A percentile compares a stretch with the other conserved stretches of the same genome.
Conservation (phyloP, 1,140 invertebrate genomes). For the Araneus ventricosus region DNA sequence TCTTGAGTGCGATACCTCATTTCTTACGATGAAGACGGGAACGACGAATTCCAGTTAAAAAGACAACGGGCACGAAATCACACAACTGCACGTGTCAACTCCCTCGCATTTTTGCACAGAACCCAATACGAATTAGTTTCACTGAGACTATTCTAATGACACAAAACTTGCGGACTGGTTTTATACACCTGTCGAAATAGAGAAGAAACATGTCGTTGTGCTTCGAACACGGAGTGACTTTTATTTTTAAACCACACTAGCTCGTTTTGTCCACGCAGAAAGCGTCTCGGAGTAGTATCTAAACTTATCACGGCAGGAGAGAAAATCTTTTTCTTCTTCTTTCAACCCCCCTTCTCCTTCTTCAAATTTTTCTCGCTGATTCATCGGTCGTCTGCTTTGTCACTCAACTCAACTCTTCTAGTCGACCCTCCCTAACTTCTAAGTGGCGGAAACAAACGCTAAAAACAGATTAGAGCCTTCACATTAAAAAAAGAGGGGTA, state of each 20-base stretch:
- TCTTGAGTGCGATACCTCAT: too few relatives aligned
- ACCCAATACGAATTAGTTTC: slow-evolving; percentile 4
- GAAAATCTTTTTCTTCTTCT: slow-evolving; percentile 59
- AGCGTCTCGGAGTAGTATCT: slow-evolving; percentile 5
- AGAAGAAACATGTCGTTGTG: slow-evolving; percentile 6
- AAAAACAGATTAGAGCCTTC: slow-evolving; percentile 73
- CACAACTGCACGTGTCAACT: too few relatives aligned
- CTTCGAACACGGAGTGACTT: background rate
- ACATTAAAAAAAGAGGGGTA: background rate
- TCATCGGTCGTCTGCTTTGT: slow-evolving; percentile 73
- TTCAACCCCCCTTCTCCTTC: background rate
- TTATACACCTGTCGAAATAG: slow-evolving; percentile 15
- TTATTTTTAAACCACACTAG: slow-evolving; percentile 28
- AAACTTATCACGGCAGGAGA: slow-evolving; percentile 64
- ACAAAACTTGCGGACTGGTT: background rate
- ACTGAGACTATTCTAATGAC: background rate
- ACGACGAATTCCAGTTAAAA: too few relatives aligned
- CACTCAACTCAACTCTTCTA: slow-evolving; percentile 62
- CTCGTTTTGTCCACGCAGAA: slow-evolving; percentile 32
- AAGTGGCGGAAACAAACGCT: slow-evolving; percentile 74
- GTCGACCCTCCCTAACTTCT: background rate
- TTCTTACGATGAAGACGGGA: too few relatives aligned
- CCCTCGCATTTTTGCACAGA: background rate
- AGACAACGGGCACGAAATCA: too few relatives aligned
- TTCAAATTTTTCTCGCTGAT: slow-evolving; percentile 66